Percentiles rank a stretch among this genome's conserved stretches.
phyloP scores from a whole-genome alignment of 2,113 vertebrate genomes.

The Dicrurus megarhynchus region DNA sequence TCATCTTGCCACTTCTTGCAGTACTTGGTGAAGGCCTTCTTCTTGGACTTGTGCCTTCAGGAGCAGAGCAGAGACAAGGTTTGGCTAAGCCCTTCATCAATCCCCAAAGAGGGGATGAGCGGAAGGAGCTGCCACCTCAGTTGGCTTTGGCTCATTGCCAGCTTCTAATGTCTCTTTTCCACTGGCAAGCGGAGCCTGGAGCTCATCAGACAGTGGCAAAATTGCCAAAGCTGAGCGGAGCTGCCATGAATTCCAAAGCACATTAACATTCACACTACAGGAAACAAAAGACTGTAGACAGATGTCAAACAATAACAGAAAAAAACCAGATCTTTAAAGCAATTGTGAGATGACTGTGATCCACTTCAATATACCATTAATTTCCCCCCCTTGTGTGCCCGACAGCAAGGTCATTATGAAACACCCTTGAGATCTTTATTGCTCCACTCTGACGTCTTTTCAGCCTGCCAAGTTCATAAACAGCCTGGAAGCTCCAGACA shows the following conservation, averaged over 20 bases:
- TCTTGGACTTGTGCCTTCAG: conserved; percentile 98
- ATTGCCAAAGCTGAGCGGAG: conserved; percentile 89
- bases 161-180: conserved; percentile 90
- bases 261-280: conserved; percentile 28
- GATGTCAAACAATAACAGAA: not conserved
- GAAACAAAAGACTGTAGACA: conserved; percentile 33
- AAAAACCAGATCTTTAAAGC: not conserved
- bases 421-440: not conserved
- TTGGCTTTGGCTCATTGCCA: conserved; percentile 86
- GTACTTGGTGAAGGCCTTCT: conserved; percentile 99
- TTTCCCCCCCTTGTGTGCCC: not conserved
- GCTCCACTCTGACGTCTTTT: not conserved
- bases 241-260: conserved; percentile 74
- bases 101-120: conserved; percentile 38
- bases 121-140: conserved; percentile 66
- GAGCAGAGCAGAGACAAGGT: conserved; percentile 69
- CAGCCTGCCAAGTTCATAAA: not conserved
- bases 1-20: conserved; percentile 99
- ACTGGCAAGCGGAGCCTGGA: conserved; percentile 95
- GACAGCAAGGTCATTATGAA: not conserved
- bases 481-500: not conserved
- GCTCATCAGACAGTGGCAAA: conserved; percentile 86
- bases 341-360: not conserved
- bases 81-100: conserved; percentile 76
- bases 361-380: not conserved